Evolutionary conservation across 1,140 invertebrate genomes (phyloP), one percentile per base, ranked within the genome.

Genomic region (Mizuhopecten yessoensis): DNA sequence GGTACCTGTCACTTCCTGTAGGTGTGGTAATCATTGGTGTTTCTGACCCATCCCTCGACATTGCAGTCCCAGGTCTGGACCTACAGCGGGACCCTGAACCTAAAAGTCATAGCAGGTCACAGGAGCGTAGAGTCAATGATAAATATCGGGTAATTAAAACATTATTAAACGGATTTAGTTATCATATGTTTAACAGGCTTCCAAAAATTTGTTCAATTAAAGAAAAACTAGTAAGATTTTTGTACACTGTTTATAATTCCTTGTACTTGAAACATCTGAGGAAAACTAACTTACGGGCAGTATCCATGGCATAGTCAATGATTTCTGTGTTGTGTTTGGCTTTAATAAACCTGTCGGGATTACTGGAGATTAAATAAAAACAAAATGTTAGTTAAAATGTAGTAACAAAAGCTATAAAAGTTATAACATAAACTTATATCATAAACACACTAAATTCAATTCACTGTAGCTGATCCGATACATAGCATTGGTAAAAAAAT

Each of bases 291-390:
- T 92, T 93, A 95, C 95, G 93, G 45, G 39, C 91, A 89, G 91
- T 89, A 34, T 95, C 93, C 33, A 94, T 45, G 10, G 95, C 95
- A 95, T 96, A 96, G 23, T 94, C 94, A 34, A 96, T 39, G 15
- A 96, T 90, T 23, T 95, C 90, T 87, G 90, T 91, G 86, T 95
- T 96, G 88, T 95, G 95, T 88, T 88, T 91, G 45, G 93, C 93
- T 15, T 88, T 23, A 11, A 96, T 86, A 33, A 95, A 88, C 20
- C 89, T 94, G 9, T 94, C 91, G 33, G 95, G 92, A 91, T 95
- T 94, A 87, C 95, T 96, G 92, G 39, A 94, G 93, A 33, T 42
- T 45, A 88, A 89, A 88, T 11, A 29, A 89, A 86, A 75, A 20
- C n/a, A 90, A 90, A 89, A 90, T 42, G n/a, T 23, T n/a, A 87